Conservation (phyloP, 2,797 vertebrate genomes). For the Parambassis ranga region DNA sequence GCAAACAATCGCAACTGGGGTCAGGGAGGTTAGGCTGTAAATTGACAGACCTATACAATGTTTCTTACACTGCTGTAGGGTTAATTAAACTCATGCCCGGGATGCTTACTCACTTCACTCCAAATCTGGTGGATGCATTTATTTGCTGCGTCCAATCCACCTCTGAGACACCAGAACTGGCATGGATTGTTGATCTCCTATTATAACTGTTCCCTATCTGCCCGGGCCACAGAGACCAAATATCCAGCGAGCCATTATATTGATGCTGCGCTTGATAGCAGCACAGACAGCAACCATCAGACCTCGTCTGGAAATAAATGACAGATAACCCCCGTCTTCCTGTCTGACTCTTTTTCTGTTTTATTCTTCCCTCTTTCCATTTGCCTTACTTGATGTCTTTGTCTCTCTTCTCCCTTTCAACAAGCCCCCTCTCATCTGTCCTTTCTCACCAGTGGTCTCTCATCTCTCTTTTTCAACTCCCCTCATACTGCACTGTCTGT, state of each 20-base stretch:
- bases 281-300: conserved; percentile 53
- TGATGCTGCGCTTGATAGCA: conserved; percentile 42
- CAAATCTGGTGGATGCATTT: not conserved
- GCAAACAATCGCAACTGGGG: not conserved
- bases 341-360: conserved; percentile 8
- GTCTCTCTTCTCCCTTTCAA: conserved; percentile 28
- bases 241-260: conserved; percentile 45
- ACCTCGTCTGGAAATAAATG: conserved; percentile 49
- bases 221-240: conserved; percentile 19
- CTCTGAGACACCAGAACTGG: conserved; percentile 4
- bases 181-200: conserved; percentile 10
- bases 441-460: conserved; percentile 15
- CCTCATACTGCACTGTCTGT: not conserved
- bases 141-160: not conserved
- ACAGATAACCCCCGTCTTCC: conserved; percentile 46
- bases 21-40: not conserved
- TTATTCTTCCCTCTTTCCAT: conserved; percentile 1
- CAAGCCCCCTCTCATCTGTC: conserved; percentile 13
- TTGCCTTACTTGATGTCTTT: conserved; percentile 29
- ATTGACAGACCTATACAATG: not conserved
- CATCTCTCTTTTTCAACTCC: conserved; percentile 20
- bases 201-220: conserved; percentile 16
- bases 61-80: too few species aligned
- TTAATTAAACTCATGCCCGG: too few species aligned
- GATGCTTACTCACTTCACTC: too few species aligned